Percentiles rank a stretch among this genome's conserved stretches.
These are phyloP conservation scores for Ranitomeya imitator DNA, from an alignment of 2,113 vertebrate species.

Conservation along the genomic window DNA sequence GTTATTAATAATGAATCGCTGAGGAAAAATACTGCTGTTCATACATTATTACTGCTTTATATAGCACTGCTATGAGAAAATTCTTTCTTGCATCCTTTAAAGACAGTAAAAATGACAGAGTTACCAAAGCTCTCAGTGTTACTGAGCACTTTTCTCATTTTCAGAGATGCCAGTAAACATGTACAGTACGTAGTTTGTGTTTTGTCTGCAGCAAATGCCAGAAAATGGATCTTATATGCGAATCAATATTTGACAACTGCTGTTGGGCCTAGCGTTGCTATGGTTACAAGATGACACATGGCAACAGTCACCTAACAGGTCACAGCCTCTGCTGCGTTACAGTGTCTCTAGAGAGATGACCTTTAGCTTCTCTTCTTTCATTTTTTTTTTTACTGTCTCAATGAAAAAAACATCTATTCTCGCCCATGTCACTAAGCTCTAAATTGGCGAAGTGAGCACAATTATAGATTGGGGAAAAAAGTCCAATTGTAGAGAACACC, in stretches of 20 bases:
- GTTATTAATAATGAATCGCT: slow-evolving; percentile 27
- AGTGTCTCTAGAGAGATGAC: slow-evolving; percentile 60
- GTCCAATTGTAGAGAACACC: background rate
- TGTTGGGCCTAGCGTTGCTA: slow-evolving; percentile 66
- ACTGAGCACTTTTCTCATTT: background rate
- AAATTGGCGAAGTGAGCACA: slow-evolving; percentile 40
- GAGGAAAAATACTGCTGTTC: slow-evolving; percentile 37
- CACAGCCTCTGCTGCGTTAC: slow-evolving; percentile 58
- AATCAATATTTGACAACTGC: slow-evolving; percentile 70
- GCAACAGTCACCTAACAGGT: slow-evolving; percentile 58
- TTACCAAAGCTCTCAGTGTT: background rate
- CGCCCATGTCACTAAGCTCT: slow-evolving; percentile 39
- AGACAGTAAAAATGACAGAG: background rate
- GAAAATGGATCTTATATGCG: slow-evolving; percentile 65
- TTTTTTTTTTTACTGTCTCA: slow-evolving; percentile 31
- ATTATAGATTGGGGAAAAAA: slow-evolving; percentile 30
- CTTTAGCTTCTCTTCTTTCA: slow-evolving; percentile 48
- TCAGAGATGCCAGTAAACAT: background rate
- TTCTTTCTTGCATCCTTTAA: background rate
- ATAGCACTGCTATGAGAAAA: background rate
- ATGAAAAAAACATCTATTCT: slow-evolving; percentile 20
- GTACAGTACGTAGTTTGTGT: background rate
- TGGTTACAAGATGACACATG: slow-evolving; percentile 64
- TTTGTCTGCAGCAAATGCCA: slow-evolving; percentile 60
- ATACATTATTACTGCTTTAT: slow-evolving; percentile 28